A percentile compares a stretch with the other conserved stretches of the same genome.
Conservation (phyloP, 1,140 invertebrate species). For the Drosophila micromelanica region DNA sequence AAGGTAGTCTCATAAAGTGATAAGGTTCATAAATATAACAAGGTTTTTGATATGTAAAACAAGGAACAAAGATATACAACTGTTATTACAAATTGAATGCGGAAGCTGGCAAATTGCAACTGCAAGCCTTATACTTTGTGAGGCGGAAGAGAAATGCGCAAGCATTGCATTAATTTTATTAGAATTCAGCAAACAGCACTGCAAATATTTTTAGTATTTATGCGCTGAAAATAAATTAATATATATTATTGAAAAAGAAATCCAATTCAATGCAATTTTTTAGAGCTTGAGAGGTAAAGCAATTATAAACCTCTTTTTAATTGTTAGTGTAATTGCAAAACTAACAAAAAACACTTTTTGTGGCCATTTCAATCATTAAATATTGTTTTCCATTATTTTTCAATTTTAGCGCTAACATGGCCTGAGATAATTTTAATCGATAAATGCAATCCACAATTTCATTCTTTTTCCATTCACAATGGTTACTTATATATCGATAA, state of each 20-base stretch:
- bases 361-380: not conserved
- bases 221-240: not conserved
- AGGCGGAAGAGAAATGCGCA: constrained; percentile 33
- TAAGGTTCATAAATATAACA: constrained; percentile 13
- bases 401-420: not conserved
- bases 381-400: not conserved
- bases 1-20: constrained; percentile 16
- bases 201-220: constrained; percentile 3
- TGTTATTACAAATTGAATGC: constrained; percentile 44
- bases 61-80: constrained; percentile 2
- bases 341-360: too few relatives aligned
- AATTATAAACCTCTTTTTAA: too few relatives aligned
- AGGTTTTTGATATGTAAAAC: constrained; percentile 1
- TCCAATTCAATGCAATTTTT: not conserved
- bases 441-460: not conserved
- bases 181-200: constrained; percentile 2
- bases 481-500: too few relatives aligned
- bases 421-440: not conserved
- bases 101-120: constrained; percentile 22
- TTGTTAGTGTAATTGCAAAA: too few relatives aligned
- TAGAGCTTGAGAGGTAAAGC: not conserved
- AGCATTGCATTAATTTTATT: constrained; percentile 13
- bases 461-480: too few relatives aligned
- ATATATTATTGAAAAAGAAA: not conserved
- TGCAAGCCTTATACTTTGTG: not conserved